Evolutionary conservation across 2,797 vertebrate species (phyloP), one percentile per base, ranked within the genome.

Genomic region (Centropyge bicolor): DNA sequence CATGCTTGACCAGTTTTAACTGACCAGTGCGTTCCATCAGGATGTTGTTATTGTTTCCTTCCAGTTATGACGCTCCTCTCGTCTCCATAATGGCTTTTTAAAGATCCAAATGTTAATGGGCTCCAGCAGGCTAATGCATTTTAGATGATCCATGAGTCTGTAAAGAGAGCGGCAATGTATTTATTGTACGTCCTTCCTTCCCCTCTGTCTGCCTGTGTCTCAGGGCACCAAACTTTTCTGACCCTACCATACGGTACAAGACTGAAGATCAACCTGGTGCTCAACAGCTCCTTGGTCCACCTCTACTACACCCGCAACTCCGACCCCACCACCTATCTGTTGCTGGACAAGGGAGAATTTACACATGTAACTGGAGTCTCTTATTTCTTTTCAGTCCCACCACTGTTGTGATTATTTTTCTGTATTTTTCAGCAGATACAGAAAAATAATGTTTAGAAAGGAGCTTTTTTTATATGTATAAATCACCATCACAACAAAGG

Each of bases 241-340:
- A 71, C 10, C 0, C 27, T 94, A 69, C 76, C 81, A 0, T 69
- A 86, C 0, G 93, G 91, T 2, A 86, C 80, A 41, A 91, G 57
- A 20, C 84, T 96, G 86, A 96, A 96, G 88, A 90, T 96, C 80
- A 92, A 94, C 86, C 92, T 96, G 83, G 87, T 94, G 45, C 56
- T 94, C 63, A 95, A 96, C 90, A 95, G 88, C 71, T 91, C 95
- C 51, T 78, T 86, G 81, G 94, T 94, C 51, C 89, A 70, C 0
- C 82, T 96, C 35, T 79, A 81, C 84, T 95, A 95, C 92, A 93
- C 0, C 14, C 72, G 74, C 0, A 17, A 83, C 8, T 19, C 22
- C 2, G 85, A 89, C 60, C 19, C 46, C 11, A 76, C 24, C 4
- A 6, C 65, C 0, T 78, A 6, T 59, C 84, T 94, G 51, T 89